These are phyloP conservation scores for Ceratitis capitata DNA, from an alignment of 1,140 invertebrate genomes.

Conservation along the genomic window DNA sequence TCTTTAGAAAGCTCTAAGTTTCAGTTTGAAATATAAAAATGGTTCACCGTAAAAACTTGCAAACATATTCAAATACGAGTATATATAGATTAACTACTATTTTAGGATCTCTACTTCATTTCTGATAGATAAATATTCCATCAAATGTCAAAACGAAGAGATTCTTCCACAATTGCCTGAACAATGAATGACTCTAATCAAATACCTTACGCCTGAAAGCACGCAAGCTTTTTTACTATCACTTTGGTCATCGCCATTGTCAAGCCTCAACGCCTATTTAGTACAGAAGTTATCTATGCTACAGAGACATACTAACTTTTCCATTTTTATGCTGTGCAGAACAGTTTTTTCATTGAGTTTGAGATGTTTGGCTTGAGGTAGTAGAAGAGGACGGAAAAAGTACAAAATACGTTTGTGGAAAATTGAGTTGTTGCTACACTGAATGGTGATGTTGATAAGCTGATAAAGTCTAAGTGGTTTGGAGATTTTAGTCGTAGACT, in stretches of 20 bases:
- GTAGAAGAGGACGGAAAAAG: neutral
- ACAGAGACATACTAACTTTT: neutral
- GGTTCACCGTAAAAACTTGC: too few relatives aligned
- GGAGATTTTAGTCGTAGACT: neutral
- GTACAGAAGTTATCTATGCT: too few relatives aligned
- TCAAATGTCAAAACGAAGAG: too few relatives aligned
- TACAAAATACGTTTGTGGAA: neutral
- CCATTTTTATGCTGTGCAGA: neutral
- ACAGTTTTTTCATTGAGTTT: neutral
- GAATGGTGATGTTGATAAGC: conserved; percentile 24
- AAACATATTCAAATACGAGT: too few relatives aligned
- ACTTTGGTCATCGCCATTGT: neutral
- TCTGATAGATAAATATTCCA: too few relatives aligned
- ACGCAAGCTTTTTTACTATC: neutral
- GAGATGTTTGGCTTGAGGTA: neutral
- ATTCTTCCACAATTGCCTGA: conserved; percentile 41
- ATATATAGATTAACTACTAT: too few relatives aligned
- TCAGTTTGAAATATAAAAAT: too few relatives aligned
- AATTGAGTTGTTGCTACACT: conserved; percentile 33
- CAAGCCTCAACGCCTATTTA: neutral
- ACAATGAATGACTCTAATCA: conserved; percentile 62
- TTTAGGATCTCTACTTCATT: too few relatives aligned
- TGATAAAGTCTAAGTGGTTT: conserved; percentile 28
- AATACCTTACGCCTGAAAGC: conserved; percentile 59
- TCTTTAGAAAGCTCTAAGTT: too few relatives aligned